Percentiles rank a stretch among this genome's conserved stretches.
phyloP scores from a whole-genome alignment of 2,888 invertebrate genomes.

The Coenonympha arcania region DNA sequence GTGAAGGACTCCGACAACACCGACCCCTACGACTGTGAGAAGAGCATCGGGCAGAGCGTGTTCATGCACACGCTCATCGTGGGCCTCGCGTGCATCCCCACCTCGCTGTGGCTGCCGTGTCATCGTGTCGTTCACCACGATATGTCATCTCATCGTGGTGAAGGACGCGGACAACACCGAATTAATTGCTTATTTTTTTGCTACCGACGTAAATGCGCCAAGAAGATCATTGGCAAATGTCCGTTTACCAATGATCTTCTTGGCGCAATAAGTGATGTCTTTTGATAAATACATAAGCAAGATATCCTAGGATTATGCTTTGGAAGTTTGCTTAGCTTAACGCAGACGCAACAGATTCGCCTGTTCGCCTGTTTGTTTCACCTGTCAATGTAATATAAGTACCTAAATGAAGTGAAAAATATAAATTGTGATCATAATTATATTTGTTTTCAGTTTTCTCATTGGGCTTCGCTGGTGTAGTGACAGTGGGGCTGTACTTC shows the following conservation, averaged over 20 bases:
- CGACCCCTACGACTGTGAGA: slow-evolving; percentile 76
- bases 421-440: background rate
- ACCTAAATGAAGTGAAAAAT: background rate
- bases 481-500: slow-evolving; percentile 83
- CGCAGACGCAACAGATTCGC: too few relatives aligned
- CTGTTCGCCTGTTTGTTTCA: too few relatives aligned
- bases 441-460: slow-evolving; percentile 77
- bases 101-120: slow-evolving; percentile 84
- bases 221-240: too few relatives aligned
- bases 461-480: slow-evolving; percentile 80
- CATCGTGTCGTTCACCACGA: too few relatives aligned
- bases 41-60: slow-evolving; percentile 78
- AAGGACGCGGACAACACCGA: too few relatives aligned
- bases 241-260: too few relatives aligned
- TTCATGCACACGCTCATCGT: slow-evolving; percentile 85
- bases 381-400: too few relatives aligned
- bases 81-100: slow-evolving; percentile 85
- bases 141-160: too few relatives aligned
- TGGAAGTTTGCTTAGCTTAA: too few relatives aligned
- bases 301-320: background rate
- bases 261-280: background rate
- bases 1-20: slow-evolving; percentile 55
- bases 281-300: background rate
- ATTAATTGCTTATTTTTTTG: too few relatives aligned
- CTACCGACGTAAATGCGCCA: too few relatives aligned